phyloP scores from a whole-genome alignment of 2,797 vertebrate genomes.

The Poecile montanus region DNA sequence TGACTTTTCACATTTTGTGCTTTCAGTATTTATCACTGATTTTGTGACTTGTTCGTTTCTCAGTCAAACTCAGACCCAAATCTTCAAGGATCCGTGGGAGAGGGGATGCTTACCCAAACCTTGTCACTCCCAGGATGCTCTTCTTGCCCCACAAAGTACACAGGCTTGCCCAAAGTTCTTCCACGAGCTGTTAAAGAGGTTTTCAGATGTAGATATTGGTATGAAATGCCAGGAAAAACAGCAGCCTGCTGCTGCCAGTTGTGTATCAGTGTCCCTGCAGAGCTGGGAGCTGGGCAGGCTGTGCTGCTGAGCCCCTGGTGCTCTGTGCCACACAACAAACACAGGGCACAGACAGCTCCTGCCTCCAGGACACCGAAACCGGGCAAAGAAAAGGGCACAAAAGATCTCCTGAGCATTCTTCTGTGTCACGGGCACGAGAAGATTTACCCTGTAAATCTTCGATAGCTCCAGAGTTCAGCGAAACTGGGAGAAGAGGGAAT shows the following conservation, averaged over 20 bases:
- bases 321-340: neutral
- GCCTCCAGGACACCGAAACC: neutral
- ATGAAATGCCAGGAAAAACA: neutral
- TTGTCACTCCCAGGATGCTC: neutral
- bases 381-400: neutral
- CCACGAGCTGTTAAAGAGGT: accelerated
- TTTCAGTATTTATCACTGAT: neutral
- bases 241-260: neutral
- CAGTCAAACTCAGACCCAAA: neutral
- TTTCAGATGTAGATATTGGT: neutral
- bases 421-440: neutral
- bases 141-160: neutral
- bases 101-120: neutral
- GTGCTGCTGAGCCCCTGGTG: neutral
- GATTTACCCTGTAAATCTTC: no score
- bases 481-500: neutral
- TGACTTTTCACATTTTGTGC: neutral
- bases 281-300: neutral
- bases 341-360: neutral
- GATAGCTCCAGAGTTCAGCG: neutral
- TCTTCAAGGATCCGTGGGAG: neutral
- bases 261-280: accelerated
- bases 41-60: neutral
- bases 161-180: neutral
- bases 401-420: neutral